Percentiles rank a stretch among this genome's conserved stretches.
Conservation (phyloP, 2,888 invertebrate genomes). For the Emmelina monodactyla region DNA sequence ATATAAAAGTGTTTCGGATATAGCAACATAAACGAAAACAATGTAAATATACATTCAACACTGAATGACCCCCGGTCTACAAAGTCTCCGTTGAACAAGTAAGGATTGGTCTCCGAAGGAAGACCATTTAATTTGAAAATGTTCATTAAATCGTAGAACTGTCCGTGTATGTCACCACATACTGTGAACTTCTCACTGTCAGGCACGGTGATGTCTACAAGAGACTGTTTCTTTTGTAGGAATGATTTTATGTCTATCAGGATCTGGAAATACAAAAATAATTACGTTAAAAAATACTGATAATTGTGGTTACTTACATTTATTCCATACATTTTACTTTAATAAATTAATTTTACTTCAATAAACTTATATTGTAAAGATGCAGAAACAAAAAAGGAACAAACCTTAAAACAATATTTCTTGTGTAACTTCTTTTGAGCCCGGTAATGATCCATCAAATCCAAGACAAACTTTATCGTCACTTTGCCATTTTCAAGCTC, state of each 20-base stretch:
- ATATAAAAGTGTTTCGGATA: slow-evolving; percentile 97
- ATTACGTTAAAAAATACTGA: not conserved
- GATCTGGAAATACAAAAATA: slow-evolving; percentile 71
- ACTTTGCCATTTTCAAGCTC: slow-evolving; percentile 86
- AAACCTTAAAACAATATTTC: slow-evolving; percentile 95
- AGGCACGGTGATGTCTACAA: slow-evolving; percentile 89
- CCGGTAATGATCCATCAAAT: slow-evolving; percentile 89
- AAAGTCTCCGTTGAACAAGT: slow-evolving; percentile 99
- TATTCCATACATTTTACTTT: not conserved
- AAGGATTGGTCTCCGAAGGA: slow-evolving; percentile 94
- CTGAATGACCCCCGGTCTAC: slow-evolving; percentile 99
- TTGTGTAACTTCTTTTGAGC: slow-evolving; percentile 92
- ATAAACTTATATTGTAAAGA: not conserved
- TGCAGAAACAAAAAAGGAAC: not conserved
- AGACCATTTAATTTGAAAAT: slow-evolving; percentile 97
- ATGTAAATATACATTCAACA: slow-evolving; percentile 97
- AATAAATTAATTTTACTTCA: not conserved
- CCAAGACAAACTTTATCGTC: slow-evolving; percentile 86
- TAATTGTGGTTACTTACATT: not conserved
- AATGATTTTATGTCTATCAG: slow-evolving; percentile 87
- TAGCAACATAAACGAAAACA: slow-evolving; percentile 95
- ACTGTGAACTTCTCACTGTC: slow-evolving; percentile 94
- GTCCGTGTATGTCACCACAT: slow-evolving; percentile 99
- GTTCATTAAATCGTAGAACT: slow-evolving; percentile 97
- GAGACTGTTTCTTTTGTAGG: slow-evolving; percentile 83